Evolutionary conservation across 2,113 vertebrate species (phyloP), one percentile per base, ranked within the genome.

Genomic region (Hippocampus zosterae): DNA sequence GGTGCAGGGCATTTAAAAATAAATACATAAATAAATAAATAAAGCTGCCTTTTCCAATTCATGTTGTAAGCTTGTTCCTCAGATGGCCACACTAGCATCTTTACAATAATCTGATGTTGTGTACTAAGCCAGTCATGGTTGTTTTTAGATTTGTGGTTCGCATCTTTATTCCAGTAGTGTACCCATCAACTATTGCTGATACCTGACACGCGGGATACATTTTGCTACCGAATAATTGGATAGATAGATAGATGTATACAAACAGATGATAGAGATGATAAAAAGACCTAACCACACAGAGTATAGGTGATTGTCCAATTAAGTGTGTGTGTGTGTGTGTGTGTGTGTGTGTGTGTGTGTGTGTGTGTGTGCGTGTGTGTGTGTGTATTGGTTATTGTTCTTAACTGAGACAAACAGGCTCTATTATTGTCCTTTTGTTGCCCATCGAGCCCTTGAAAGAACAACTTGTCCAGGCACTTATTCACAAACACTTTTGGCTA

Each of bases 351-450:
- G 9, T 59, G 29, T 29, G 3, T 29, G 29, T 3, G 29, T 29
- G 2, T 3, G 29, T 0, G 8, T 27, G 44, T 48, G 74, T 64
- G 29, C 3, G 29, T 3, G 29, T 3, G 2, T 29, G 29, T 0
- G 8, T 33, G 48, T 53, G 74, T 66, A 60, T 56, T 16, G 70
- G 75, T 65, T 82, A 79, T 85, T 79, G 76, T 77, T 81, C 81
- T 83, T 89, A 90, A 90, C 84, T 73, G 86, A 89, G 89, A 89
- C 87, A 89, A 89, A 90, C 83, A 83, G 84, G 73, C 85, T 83
- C 86, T 84, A 90, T 90, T 90, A 88, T 78, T 67, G 70, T 68
- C 55, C 88, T 75, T 85, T 90, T 90, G 87, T 90, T 85, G 84
- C 77, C 80, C n/a, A 67, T 69, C 80, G 67, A 74, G 78, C 75